Base-by-base conservation (phyloP, 2,113 vertebrate species). In the Ailurus styani region DNA sequence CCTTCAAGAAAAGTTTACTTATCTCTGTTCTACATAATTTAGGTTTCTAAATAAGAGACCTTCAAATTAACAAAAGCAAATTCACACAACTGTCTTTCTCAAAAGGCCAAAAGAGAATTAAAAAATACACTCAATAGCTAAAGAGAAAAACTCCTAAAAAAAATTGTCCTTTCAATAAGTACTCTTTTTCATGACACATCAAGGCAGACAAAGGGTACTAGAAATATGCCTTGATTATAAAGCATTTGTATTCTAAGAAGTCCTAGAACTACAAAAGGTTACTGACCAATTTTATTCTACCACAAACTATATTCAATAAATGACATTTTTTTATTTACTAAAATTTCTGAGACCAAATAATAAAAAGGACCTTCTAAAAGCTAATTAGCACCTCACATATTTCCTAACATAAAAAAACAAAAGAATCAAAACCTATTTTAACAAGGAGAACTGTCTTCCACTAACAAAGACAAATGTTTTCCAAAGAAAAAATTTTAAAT, bases 301-400 rank as follows among this genome's bases (percentile, higher is more conserved):
- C 31, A 84, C 25, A 62, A 95, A 87, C 4, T 82, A 3, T n/a
- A 83, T 40, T 42, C 73, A 62, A 54, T 60, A 91, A 85, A 18
- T 89, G 4, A 64, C 64, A 31, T 18, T 57, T 92, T 55, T 57
- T 57, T 54, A 77, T 77, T 87, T 88, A 96, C 31, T 96, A 15
- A 75, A 95, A 89, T 57, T 70, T 91, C 29, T 73, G 50, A 97
- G 10, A 78, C 17, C 45, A 95, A 95, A 84, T 94, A 90, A 95
- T 60, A 90, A 90, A 70, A 27, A 66, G 29, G 89, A 89, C 83
- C 31, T 42, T 88, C 84, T 18, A 94, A 94, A 95, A n/a, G 50
- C 8, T 73, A 57, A 90, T 23, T 89, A 93, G 42, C 13, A 78
- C 2, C 3, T 86, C 25, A 64, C 62, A 6, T 62, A 96, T 88